Evolutionary conservation across 2,888 invertebrate genomes (phyloP).

Genomic region (Agrochola macilenta): DNA sequence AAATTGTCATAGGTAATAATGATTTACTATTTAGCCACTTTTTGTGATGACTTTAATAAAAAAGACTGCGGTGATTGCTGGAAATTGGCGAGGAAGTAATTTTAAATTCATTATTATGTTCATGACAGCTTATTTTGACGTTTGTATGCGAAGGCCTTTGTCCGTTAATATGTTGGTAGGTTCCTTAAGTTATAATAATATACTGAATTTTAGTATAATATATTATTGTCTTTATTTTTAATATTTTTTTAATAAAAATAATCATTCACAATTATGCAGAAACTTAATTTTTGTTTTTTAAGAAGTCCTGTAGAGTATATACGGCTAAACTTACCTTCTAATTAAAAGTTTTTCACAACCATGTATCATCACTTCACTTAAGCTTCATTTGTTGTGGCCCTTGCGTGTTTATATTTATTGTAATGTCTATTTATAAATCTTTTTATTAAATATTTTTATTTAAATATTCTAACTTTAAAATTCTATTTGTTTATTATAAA

Average conservation of each 20-base stretch:
- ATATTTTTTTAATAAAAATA: not conserved
- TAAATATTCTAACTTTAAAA: conserved; percentile 5
- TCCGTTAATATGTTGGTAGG: not conserved
- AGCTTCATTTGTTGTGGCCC: conserved; percentile 63
- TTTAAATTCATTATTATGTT: conserved; percentile 32
- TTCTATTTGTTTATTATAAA: conserved; percentile 11
- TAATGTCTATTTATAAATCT: conserved; percentile 27
- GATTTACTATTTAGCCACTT: conserved; percentile 32
- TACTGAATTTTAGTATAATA: not conserved
- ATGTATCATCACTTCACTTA: conserved; percentile 75
- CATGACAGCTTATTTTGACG: conserved; percentile 21
- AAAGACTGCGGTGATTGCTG: conserved; percentile 23
- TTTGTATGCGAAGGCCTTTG: not conserved
- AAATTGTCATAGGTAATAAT: conserved; percentile 19
- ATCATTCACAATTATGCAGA: conserved; percentile 2
- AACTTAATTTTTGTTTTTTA: not conserved
- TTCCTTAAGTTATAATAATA: not conserved
- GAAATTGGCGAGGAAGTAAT: conserved; percentile 48
- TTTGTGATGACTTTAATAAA: conserved; percentile 36
- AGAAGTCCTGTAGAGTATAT: not conserved
- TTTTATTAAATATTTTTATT: not conserved
- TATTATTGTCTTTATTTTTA: not conserved
- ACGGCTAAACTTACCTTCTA: conserved; percentile 72
- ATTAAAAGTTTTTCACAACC: conserved; percentile 78
- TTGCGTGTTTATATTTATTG: conserved; percentile 28